A percentile compares a stretch with the other conserved stretches of the same genome.
phyloP scores from a whole-genome alignment of 2,888 invertebrate genomes.

The Entomobrya multifasciata region DNA sequence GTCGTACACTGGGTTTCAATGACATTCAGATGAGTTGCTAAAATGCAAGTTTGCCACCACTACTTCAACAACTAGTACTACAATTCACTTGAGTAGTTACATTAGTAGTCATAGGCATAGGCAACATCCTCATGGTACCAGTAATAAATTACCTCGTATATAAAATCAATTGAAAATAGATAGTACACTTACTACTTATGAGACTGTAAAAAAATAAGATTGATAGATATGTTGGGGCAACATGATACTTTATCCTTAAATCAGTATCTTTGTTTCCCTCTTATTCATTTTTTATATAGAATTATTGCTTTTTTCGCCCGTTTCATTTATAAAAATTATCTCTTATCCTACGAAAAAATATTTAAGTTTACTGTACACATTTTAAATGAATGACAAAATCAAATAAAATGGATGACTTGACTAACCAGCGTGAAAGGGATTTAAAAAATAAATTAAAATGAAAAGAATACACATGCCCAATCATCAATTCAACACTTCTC shows the following conservation, averaged over 20 bases:
- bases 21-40: conserved; percentile 65
- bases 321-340: no score
- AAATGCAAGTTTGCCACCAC: not conserved
- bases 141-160: conserved; percentile 56
- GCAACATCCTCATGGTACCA: not conserved
- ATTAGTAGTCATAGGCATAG: conserved; percentile 11
- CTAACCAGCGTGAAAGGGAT: conserved; percentile 34
- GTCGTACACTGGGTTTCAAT: conserved; percentile 61
- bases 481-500: conserved; percentile 5
- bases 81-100: not conserved
- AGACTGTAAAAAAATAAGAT: conserved; percentile 25
- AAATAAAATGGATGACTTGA: conserved; percentile 64
- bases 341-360: no score
- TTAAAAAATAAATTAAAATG: not conserved
- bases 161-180: conserved; percentile 20
- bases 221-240: not conserved
- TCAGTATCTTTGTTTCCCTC: no score
- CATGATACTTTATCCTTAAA: no score
- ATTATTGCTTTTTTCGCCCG: no score
- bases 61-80: not conserved
- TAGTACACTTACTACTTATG: no score
- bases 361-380: no score
- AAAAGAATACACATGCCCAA: conserved; percentile 3
- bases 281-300: no score
- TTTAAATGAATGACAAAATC: conserved; percentile 62